Base-by-base conservation (phyloP, 2,888 invertebrate species). In the Hemithea aestivaria region DNA sequence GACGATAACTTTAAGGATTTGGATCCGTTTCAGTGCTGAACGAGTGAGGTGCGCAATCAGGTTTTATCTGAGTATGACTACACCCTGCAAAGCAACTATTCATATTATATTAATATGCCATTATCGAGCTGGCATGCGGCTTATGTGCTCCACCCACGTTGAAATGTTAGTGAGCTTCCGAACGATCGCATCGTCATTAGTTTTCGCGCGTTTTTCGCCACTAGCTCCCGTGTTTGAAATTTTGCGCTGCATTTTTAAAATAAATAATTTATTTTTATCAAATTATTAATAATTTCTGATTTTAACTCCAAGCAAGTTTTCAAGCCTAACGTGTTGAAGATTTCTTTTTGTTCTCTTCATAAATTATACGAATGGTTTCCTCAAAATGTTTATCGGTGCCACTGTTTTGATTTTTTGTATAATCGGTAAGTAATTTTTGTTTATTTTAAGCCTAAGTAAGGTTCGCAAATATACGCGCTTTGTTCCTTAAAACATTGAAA, bases 141-240 rank as follows among this genome's bases (percentile, higher is more conserved):
- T 4, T 39, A 58, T 53, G 56, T 57, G 54, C 50, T 59, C 63
- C 58, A 51, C 73, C 71, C 62, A 70, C 77, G 64, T 54, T 45
- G 37, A 33, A 22, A 32, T 16, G 48, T 46, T 48, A 44, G 40
- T 42, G 51, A 63, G 61, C 61, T 67, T 64, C 58, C 58, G n/a
- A n/a, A n/a, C n/a, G n/a, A n/a, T n/a, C n/a, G n/a, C n/a, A n/a
- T n/a, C n/a, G 58, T 56, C 58, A 56, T 48, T 62, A 74, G 56
- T 66, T 74, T 70, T 72, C 66, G 70, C 66, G 76, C 72, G 69
- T 69, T 76, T 81, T 80, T 72, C 71, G 66, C 59, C 66, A 60
- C 48, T 73, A 62, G 72, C 69, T 67, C 69, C 57, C 60, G 68
- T 59, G 9, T 21, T 25, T 25, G 20, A 10, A 6, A 23, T 10